Conservation (phyloP, 2,113 vertebrate species). For the Felis catus region DNA sequence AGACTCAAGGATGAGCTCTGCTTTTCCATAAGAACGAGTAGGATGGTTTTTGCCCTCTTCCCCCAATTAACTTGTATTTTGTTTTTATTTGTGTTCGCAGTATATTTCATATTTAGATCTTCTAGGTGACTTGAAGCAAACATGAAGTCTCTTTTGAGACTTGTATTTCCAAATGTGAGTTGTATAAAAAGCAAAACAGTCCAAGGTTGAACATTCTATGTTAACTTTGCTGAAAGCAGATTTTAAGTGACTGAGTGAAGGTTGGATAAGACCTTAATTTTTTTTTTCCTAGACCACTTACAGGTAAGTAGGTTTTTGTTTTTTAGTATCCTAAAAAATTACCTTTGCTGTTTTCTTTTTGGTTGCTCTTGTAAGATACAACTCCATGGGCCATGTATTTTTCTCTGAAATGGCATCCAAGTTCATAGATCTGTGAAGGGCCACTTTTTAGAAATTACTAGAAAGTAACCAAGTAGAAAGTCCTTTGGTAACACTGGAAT, state of each 20-base stretch:
- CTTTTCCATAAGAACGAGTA: slow-evolving; percentile 69
- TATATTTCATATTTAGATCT: slow-evolving; percentile 89
- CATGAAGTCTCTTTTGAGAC: slow-evolving; percentile 90
- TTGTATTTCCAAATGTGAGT: slow-evolving; percentile 88
- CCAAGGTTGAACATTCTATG: slow-evolving; percentile 86
- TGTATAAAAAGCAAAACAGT: slow-evolving; percentile 88
- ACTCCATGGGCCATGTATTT: not conserved
- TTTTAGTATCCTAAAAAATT: slow-evolving; percentile 72
- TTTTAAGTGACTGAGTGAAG: slow-evolving; percentile 87
- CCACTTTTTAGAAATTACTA: slow-evolving; percentile 30
- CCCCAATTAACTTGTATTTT: slow-evolving; percentile 84
- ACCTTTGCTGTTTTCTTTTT: slow-evolving; percentile 52
- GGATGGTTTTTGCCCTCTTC: slow-evolving; percentile 53
- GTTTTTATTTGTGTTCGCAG: slow-evolving; percentile 89
- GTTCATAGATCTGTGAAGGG: slow-evolving; percentile 38
- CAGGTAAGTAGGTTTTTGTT: slow-evolving; percentile 80
- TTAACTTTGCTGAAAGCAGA: slow-evolving; percentile 88
- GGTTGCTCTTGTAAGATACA: slow-evolving; percentile 57
- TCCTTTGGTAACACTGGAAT: slow-evolving; percentile 50
- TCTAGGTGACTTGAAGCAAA: slow-evolving; percentile 89
- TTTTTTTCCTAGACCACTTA: slow-evolving; percentile 80
- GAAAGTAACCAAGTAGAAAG: slow-evolving; percentile 51
- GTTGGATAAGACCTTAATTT: slow-evolving; percentile 87
- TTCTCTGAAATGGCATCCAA: slow-evolving; percentile 45
- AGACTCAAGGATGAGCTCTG: slow-evolving; percentile 71